phyloP scores from a whole-genome alignment of 2,113 vertebrate species.

The Eptatretus burgeri region DNA sequence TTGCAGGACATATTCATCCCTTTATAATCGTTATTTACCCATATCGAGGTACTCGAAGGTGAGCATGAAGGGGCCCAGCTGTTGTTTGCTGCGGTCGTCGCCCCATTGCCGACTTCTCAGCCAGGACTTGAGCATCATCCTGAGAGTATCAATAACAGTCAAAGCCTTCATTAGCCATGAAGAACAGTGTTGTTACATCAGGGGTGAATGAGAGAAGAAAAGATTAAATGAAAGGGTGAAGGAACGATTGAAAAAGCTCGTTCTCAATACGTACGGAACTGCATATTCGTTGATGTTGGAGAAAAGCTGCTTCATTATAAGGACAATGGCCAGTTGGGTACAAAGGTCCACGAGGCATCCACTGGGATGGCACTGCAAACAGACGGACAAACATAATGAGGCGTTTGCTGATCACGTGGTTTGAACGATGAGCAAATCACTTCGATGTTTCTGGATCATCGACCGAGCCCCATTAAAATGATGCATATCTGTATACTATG shows the following conservation, averaged over 20 bases:
- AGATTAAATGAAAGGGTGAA: no score
- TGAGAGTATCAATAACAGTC: no score
- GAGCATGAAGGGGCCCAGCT: neutral
- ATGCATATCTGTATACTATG: no score
- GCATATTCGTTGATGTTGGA: slow-evolving; percentile 98
- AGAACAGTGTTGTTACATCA: no score
- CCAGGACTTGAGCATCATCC: no score
- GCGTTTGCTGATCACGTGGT: no score
- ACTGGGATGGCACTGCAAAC: slow-evolving; percentile 61
- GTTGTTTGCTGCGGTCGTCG: neutral
- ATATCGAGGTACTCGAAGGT: slow-evolving; percentile 58
- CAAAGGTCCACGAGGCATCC: slow-evolving; percentile 97
- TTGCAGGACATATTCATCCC: no score
- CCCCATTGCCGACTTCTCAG: neutral
- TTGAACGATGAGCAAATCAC: no score
- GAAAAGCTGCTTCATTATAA: slow-evolving; percentile 98
- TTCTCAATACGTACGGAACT: slow-evolving; percentile 47
- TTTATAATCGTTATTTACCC: slow-evolving; percentile 30
- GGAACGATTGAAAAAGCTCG: neutral
- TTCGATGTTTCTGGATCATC: no score
- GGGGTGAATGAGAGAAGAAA: no score
- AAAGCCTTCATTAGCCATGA: no score
- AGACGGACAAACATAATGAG: slow-evolving; percentile 9
- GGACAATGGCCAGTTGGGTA: slow-evolving; percentile 93
- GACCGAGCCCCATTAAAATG: no score